Conservation (phyloP, 2,888 invertebrate genomes). For the Eurois occulta region DNA sequence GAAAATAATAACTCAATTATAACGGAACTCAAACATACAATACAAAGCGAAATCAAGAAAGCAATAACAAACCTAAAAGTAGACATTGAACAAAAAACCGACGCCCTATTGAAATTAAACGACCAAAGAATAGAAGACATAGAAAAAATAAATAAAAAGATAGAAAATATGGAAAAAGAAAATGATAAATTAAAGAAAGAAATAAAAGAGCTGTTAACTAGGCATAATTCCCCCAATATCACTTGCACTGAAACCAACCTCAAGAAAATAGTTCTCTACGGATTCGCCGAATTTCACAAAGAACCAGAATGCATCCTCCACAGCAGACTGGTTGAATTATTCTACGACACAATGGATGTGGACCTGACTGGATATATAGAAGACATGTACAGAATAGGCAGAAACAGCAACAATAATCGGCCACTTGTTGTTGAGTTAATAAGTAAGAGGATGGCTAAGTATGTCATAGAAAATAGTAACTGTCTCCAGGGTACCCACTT, state of each 20-base stretch:
- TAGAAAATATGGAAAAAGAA: neutral
- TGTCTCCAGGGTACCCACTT: too few species aligned
- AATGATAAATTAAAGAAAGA: too few species aligned
- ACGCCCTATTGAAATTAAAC: neutral
- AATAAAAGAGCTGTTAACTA: too few species aligned
- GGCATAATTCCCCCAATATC: too few species aligned
- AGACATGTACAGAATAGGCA: neutral
- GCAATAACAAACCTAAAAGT: neutral
- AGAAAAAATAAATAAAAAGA: too few species aligned
- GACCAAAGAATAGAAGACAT: too few species aligned
- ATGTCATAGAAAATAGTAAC: too few species aligned
- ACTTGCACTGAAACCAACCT: too few species aligned
- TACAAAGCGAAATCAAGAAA: neutral
- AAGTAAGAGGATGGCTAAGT: neutral
- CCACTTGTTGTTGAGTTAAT: conserved; percentile 6
- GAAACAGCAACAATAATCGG: neutral
- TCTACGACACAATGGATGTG: neutral
- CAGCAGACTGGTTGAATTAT: neutral
- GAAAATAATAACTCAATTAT: conserved; percentile 3
- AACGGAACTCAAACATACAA: neutral
- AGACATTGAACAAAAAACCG: neutral
- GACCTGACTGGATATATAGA: neutral
- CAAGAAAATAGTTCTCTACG: conserved; percentile 13
- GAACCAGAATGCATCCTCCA: conserved; percentile 3
- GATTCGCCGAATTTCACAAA: neutral